Evolutionary conservation across 2,888 invertebrate species (phyloP).

Genomic region (Hymenopus coronatus): DNA sequence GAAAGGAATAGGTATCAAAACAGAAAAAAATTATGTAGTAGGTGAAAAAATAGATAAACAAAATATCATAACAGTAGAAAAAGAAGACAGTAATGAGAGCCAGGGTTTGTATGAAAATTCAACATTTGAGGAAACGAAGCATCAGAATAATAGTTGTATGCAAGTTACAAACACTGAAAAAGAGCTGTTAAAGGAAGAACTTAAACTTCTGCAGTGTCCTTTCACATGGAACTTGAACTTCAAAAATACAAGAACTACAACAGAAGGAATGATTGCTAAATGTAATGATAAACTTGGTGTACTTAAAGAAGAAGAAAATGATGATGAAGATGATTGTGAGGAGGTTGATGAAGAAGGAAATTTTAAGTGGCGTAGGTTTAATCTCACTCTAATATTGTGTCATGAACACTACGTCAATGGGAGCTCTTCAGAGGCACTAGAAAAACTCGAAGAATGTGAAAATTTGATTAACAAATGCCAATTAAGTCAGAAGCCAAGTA

Average conservation of each 20-base stretch:
- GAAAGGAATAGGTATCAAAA: too few species aligned
- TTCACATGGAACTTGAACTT: constrained; percentile 14
- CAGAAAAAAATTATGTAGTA: too few species aligned
- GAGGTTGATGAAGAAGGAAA: constrained; percentile 13
- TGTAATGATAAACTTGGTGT: not conserved
- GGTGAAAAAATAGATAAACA: too few species aligned
- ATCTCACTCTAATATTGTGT: constrained; percentile 1
- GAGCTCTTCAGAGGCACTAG: not conserved
- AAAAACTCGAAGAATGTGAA: not conserved
- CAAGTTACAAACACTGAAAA: not conserved
- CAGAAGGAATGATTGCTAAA: not conserved
- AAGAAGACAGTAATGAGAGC: too few species aligned
- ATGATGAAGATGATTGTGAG: not conserved
- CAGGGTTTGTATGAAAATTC: too few species aligned
- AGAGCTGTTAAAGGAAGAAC: not conserved
- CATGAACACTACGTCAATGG: constrained; percentile 8
- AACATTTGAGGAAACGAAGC: too few species aligned
- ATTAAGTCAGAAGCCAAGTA: not conserved
- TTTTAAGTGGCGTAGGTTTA: constrained; percentile 14
- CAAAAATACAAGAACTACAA: not conserved
- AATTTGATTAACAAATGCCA: not conserved
- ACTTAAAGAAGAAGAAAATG: not conserved
- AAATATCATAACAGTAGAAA: too few species aligned
- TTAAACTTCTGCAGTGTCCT: constrained; percentile 17
- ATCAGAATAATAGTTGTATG: too few species aligned